Percentiles rank a stretch among this genome's conserved stretches.
phyloP scores from a whole-genome alignment of 2,797 vertebrate species.

The Xenentodon cancila region DNA sequence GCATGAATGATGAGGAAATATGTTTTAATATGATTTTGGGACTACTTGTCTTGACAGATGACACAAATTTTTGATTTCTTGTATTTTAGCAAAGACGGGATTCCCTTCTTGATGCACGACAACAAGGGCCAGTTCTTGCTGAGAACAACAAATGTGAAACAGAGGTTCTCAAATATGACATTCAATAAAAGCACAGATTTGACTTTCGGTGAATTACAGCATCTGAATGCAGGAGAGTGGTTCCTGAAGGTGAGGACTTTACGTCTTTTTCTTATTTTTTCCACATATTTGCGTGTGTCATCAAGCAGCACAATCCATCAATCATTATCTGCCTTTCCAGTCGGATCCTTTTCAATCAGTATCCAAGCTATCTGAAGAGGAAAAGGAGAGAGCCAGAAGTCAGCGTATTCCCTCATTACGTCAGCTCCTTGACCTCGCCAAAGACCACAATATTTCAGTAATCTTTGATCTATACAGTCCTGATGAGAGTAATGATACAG shows the following conservation, averaged over 20 bases:
- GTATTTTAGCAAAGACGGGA: conserved; percentile 80
- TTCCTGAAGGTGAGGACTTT: conserved; percentile 87
- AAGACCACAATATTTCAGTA: conserved; percentile 81
- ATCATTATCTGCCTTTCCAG: conserved; percentile 69
- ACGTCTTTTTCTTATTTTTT: not conserved
- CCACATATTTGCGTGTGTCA: not conserved
- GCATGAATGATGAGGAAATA: too few relatives aligned
- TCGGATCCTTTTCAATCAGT: conserved; percentile 84
- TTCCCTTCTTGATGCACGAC: conserved; percentile 95
- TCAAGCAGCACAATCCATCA: not conserved
- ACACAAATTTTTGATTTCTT: not conserved
- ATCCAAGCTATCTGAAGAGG: conserved; percentile 72
- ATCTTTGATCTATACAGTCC: conserved; percentile 90
- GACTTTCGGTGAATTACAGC: conserved; percentile 83
- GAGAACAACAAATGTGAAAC: conserved; percentile 88
- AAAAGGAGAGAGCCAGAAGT: conserved; percentile 59
- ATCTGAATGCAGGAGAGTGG: conserved; percentile 91
- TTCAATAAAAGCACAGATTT: conserved; percentile 71
- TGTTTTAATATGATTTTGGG: too few relatives aligned
- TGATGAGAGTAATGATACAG: conserved; percentile 73
- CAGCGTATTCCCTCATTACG: conserved; percentile 84
- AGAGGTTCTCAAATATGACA: conserved; percentile 70
- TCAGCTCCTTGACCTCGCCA: conserved; percentile 79
- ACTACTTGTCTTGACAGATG: too few relatives aligned
- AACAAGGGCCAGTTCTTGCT: conserved; percentile 68